Evolutionary conservation across 2,113 vertebrate species (phyloP), one percentile per base, ranked within the genome.

Genomic region (Caloenas nicobarica): DNA sequence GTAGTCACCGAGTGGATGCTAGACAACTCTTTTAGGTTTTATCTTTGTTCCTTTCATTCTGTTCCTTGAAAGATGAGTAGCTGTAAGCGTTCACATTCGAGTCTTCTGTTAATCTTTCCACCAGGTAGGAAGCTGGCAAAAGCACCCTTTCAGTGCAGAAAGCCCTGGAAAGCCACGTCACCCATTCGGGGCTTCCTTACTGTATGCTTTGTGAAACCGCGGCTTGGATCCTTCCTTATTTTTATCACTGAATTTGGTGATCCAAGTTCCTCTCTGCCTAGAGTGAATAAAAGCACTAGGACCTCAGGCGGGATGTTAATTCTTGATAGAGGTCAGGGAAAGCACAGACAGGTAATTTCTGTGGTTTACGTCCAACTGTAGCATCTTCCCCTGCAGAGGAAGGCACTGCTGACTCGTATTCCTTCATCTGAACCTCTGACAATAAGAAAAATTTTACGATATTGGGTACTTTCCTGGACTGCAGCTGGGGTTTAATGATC

Each of bases 61-160:
- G 24, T 91, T 94, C 89, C 78, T 89, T 91, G 77, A 97, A 95
- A 83, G 70, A 93, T 93, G 71, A 96, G 87, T 78, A 69, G 88
- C 86, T 95, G 23, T 74, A 89, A 78, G 44, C 68, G 38, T 95
- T 96, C 91, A 81, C 83, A 89, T 86, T 88, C 78, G 90, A 88
- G 93, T 83, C 56, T 76, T 91, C 91, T 90, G 54, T 96, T 98
- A 92, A 96, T 97, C 92, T 89, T 97, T 96, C 91, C 61, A 93
- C 93, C 92, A 83, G 36, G 74, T 81, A 66, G 68, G 57, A 90
- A 79, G 50, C 58, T 89, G 62, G 69, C 40, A 69, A 87, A 88
- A 89, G 38, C 83, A 90, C 54, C 80, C 62, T 96, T 93, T 95
- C 56, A 72, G 78, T 78, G 61, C n/a, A 12, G 62, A 88, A 94